Evolutionary conservation across 2,797 vertebrate genomes (phyloP).

Genomic region (Eidolon dupreanum): DNA sequence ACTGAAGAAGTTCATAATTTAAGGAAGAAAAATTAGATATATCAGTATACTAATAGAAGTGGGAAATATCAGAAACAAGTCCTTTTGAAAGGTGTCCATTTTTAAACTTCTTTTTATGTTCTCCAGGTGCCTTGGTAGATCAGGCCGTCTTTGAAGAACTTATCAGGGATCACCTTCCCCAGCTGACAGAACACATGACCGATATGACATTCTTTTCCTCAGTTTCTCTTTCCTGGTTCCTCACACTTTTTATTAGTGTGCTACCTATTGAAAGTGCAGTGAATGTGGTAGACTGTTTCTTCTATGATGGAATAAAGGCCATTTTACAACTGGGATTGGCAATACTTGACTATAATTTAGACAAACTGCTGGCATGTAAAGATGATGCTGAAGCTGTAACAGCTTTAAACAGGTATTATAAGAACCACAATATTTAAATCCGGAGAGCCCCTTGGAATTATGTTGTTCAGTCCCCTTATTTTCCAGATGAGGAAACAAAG

Average conservation of each 20-base stretch:
- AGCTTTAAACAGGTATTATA: slow-evolving; percentile 93
- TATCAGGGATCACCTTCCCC: slow-evolving; percentile 94
- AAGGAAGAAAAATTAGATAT: neutral
- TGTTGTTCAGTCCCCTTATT: neutral
- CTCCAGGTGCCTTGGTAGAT: slow-evolving; percentile 96
- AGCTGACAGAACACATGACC: slow-evolving; percentile 96
- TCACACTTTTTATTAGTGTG: slow-evolving; percentile 98
- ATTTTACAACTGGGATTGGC: slow-evolving; percentile 96
- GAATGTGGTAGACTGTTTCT: slow-evolving; percentile 98
- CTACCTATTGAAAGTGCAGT: slow-evolving; percentile 97
- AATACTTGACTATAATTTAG: slow-evolving; percentile 96
- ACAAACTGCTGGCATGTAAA: slow-evolving; percentile 92
- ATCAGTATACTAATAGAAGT: slow-evolving; percentile 26
- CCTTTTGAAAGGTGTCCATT: slow-evolving; percentile 9
- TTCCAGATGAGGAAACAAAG: slow-evolving; percentile 38
- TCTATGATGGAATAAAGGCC: slow-evolving; percentile 97
- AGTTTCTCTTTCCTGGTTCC: slow-evolving; percentile 98
- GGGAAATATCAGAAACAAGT: neutral
- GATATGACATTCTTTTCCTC: slow-evolving; percentile 99
- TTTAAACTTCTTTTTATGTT: slow-evolving; percentile 59
- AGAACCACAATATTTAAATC: neutral
- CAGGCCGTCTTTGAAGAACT: slow-evolving; percentile 99
- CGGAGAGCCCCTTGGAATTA: neutral
- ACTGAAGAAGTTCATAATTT: slow-evolving; percentile 36
- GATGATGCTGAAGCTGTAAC: slow-evolving; percentile 98